phyloP scores from a whole-genome alignment of 2,797 vertebrate genomes.

The Muraenolepis orangiensis region DNA sequence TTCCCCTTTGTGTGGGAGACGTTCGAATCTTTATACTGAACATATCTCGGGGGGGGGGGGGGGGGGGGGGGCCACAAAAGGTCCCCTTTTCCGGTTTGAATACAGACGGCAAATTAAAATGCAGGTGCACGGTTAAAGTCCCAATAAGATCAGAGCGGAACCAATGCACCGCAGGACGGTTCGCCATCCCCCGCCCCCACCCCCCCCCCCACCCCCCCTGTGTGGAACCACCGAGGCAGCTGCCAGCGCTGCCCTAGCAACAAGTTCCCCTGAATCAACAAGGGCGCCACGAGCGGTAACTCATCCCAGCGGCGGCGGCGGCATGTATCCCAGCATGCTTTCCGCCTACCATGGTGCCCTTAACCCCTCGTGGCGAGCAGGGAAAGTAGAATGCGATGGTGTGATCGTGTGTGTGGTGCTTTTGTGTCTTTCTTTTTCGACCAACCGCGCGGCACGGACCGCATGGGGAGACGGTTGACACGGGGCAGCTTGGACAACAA shows the following conservation, averaged over 20 bases:
- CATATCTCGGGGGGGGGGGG: too few relatives aligned
- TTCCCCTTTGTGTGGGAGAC: neutral
- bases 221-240: constrained; percentile 60
- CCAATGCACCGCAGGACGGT: constrained; percentile 60
- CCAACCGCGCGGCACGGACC: constrained; percentile 39
- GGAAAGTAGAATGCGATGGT: constrained; percentile 66
- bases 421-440: constrained; percentile 62
- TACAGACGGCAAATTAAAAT: constrained; percentile 74
- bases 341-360: constrained; percentile 64
- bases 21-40: constrained; percentile 12
- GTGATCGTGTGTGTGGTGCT: constrained; percentile 53
- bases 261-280: constrained; percentile 43
- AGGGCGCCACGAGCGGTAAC: constrained; percentile 39
- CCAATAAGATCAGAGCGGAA: constrained; percentile 61
- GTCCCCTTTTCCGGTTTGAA: constrained; percentile 60
- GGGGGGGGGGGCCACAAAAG: neutral
- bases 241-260: constrained; percentile 70
- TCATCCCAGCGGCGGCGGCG: too few relatives aligned
- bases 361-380: constrained; percentile 59
- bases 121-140: constrained; percentile 64
- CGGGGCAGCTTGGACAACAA: constrained; percentile 55
- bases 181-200: too few relatives aligned
- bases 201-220: constrained; percentile 45
- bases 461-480: constrained; percentile 47
- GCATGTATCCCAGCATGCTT: constrained; percentile 75